Base-by-base conservation (phyloP, 2,888 invertebrate species). In the Apodemia zela region DNA sequence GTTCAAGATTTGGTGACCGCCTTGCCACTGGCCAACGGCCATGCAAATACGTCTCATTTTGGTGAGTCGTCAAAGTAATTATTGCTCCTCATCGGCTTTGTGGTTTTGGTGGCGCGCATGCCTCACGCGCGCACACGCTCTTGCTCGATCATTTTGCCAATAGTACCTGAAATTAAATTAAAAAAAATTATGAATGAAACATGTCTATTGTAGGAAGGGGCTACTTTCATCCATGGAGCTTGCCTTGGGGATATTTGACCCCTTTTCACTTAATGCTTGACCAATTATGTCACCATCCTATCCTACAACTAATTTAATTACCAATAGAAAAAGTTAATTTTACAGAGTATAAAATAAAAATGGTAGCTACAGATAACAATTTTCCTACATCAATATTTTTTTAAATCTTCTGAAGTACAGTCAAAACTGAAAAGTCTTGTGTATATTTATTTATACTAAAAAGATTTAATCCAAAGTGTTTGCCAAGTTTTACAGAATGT, bases 1-100 rank as follows among this genome's bases (percentile, higher is more conserved):
- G 92, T 90, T 91, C 90, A 92, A 90, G 92, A 92, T 85, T 84
- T 92, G 92, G 92, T 92, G 92, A 92, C 91, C 79, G 92, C 92
- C 81, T 91, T 92, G 88, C 92, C 92, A 76, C 84, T 90, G 85
- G 91, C 91, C 84, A 92, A 92, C 86, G 92, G 92, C 87, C 92
- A 91, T 86, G 88, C 89, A 86, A 87, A 87, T 88, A 84, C 90
- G 87, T 88, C 91, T 85, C 91, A 90, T 88, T 91, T 91, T 81
- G 90, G 92, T 92, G 92, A 91, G 91, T 92, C 87, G 90, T 87
- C 84, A 83, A 84, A 81, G 82, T 79, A 79, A 81, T 84, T 82
- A 78, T 83, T 77, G 81, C 82, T 78, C 78, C 74, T 86, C 89
- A 89, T 88, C 78, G 85, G 89, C 89, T 90, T 89, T 87, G 82